Percentiles rank a stretch among this genome's conserved stretches.
Evolutionary conservation across 2,888 invertebrate genomes (phyloP).

Genomic region (Andrena praecox): DNA sequence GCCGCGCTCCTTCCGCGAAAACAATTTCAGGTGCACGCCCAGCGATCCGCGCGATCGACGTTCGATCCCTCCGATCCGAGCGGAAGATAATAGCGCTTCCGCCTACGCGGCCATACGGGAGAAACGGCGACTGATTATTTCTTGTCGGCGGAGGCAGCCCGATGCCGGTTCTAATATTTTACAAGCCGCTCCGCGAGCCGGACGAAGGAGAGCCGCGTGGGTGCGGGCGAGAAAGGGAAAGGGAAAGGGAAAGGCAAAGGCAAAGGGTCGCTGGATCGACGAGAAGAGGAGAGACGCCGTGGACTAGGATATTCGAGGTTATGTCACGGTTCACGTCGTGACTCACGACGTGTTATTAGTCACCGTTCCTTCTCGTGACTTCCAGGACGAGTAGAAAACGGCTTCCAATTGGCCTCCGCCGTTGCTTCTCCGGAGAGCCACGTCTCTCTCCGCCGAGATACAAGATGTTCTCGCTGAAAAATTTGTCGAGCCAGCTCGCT

Average conservation of each 20-base stretch:
- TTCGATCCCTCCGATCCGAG: slow-evolving; percentile 40
- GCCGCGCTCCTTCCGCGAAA: slow-evolving; percentile 1
- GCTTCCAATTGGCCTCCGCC: slow-evolving; percentile 57
- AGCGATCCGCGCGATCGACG: slow-evolving; percentile 32
- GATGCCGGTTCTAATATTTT: slow-evolving; percentile 54
- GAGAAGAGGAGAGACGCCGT: slow-evolving; percentile 13
- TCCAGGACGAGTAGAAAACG: slow-evolving; percentile 58
- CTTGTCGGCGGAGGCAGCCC: slow-evolving; percentile 38
- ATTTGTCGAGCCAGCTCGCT: slow-evolving; percentile 29
- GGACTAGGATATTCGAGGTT: slow-evolving; percentile 64
- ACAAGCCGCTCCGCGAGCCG: slow-evolving; percentile 33
- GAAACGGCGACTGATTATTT: slow-evolving; percentile 59
- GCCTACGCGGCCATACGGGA: slow-evolving; percentile 59
- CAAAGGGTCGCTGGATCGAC: slow-evolving; percentile 13
- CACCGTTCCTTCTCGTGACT: slow-evolving; percentile 68
- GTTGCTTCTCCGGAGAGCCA: slow-evolving; percentile 10
- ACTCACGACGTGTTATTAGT: slow-evolving; percentile 74
- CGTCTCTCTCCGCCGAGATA: slow-evolving; percentile 19
- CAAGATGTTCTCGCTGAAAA: slow-evolving; percentile 33
- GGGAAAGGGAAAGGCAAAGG: slow-evolving; percentile 34
- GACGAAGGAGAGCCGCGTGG: slow-evolving; percentile 28
- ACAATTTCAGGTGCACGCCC: slow-evolving; percentile 1
- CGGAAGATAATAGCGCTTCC: slow-evolving; percentile 57
- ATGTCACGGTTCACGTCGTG: slow-evolving; percentile 72
- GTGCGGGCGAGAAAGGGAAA: slow-evolving; percentile 37